phyloP scores from a whole-genome alignment of 2,113 vertebrate species.

The Nycticryphes semicollaris region DNA sequence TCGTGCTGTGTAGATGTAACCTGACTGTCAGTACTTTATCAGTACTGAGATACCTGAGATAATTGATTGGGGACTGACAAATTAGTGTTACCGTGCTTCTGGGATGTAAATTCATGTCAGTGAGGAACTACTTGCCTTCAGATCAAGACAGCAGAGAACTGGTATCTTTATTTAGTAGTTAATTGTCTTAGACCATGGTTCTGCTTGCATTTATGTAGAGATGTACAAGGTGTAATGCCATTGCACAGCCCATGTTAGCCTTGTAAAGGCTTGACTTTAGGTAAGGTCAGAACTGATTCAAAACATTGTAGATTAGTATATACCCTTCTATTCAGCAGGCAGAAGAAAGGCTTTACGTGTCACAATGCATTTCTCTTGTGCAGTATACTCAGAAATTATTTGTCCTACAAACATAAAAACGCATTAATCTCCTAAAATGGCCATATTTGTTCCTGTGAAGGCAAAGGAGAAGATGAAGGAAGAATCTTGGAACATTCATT shows the following conservation, averaged over 20 bases:
- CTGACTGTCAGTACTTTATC: not conserved
- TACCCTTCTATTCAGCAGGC: not conserved
- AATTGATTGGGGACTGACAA: not conserved
- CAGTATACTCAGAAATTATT: not conserved
- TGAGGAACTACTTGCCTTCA: not conserved
- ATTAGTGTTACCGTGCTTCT: not conserved
- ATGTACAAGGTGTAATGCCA: not conserved
- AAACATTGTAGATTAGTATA: not conserved
- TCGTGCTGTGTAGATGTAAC: not conserved
- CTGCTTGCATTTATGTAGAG: not conserved
- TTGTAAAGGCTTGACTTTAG: not conserved
- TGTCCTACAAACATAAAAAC: not conserved
- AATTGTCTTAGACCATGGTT: not conserved
- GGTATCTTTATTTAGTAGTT: not conserved
- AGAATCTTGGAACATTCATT: constrained; percentile 96
- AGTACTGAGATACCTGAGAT: not conserved
- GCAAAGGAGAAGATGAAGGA: constrained; percentile 98
- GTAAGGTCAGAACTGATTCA: not conserved
- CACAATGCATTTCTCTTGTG: not conserved
- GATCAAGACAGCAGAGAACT: not conserved
- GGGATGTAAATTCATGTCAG: not conserved
- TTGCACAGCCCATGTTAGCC: not conserved
- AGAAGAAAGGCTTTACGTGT: not conserved
- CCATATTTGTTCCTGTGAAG: constrained; percentile 60
- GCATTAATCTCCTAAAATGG: not conserved